Percentiles rank a stretch among this genome's conserved stretches.
Conservation (phyloP, 2,113 vertebrate species). For the Xiphophorus hellerii region DNA sequence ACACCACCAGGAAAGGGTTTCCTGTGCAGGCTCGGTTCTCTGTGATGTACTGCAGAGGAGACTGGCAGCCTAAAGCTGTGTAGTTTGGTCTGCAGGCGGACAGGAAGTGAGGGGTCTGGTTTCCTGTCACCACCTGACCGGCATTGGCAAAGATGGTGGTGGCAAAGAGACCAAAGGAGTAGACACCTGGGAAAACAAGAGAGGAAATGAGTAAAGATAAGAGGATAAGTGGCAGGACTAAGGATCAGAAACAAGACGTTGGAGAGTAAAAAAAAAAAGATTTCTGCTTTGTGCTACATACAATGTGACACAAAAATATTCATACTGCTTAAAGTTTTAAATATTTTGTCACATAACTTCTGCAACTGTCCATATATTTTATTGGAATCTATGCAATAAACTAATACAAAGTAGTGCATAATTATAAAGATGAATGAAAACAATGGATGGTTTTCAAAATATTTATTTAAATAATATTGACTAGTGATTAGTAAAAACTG, state of each 20-base stretch:
- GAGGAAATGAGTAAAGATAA: background rate
- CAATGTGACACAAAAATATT: background rate
- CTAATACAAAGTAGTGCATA: background rate
- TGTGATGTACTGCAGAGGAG: slow-evolving; percentile 84
- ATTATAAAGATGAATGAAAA: no score
- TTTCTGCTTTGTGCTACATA: background rate
- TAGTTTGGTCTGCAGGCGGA: slow-evolving; percentile 92
- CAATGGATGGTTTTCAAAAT: no score
- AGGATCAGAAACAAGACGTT: no score
- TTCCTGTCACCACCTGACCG: slow-evolving; percentile 91
- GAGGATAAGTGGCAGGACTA: background rate
- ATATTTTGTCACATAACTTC: background rate
- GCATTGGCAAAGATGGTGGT: slow-evolving; percentile 94
- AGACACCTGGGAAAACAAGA: slow-evolving; percentile 80
- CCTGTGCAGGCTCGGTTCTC: slow-evolving; percentile 86
- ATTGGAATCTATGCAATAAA: background rate
- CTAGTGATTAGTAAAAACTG: no score
- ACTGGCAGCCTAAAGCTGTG: slow-evolving; percentile 88
- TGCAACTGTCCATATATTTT: no score
- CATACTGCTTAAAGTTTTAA: background rate
- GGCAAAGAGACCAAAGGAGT: slow-evolving; percentile 91
- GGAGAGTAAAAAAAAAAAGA: background rate
- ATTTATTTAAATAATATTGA: no score
- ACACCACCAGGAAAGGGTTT: slow-evolving; percentile 85
- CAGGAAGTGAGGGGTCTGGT: slow-evolving; percentile 91